Percentiles rank a stretch among this genome's conserved stretches.
Evolutionary conservation across 2,113 vertebrate species (phyloP).

Genomic region (Nipponia nippon): DNA sequence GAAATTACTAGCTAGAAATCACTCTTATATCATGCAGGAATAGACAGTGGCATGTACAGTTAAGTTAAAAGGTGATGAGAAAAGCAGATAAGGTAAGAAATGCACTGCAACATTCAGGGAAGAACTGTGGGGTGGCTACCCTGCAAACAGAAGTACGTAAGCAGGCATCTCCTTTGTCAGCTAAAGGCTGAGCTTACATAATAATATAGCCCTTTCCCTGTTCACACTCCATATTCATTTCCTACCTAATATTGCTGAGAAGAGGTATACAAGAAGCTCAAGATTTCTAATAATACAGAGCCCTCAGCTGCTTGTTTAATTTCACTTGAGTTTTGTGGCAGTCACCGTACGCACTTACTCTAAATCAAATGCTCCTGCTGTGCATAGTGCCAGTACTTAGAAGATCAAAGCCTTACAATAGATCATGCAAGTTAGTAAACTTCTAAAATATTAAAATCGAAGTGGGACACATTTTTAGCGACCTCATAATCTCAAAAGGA

Average conservation of each 20-base stretch:
- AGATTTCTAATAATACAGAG: conserved; percentile 31
- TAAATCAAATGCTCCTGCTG: conserved; percentile 54
- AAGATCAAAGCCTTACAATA: conserved; percentile 49
- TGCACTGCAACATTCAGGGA: neutral
- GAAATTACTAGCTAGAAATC: neutral
- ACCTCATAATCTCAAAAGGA: neutral
- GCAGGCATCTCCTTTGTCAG: neutral
- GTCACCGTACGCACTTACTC: conserved; percentile 1
- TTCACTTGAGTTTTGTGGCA: conserved; percentile 26
- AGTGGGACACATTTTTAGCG: neutral
- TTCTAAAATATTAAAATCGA: conserved; percentile 40
- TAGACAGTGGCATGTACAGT: neutral
- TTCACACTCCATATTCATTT: conserved; percentile 2
- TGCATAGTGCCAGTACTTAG: conserved; percentile 44
- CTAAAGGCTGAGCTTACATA: neutral
- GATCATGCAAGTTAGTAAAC: neutral
- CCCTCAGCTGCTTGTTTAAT: conserved; percentile 45
- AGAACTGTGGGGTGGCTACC: neutral
- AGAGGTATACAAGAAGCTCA: neutral
- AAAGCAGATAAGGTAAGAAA: neutral
- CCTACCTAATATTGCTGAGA: neutral
- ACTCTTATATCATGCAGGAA: neutral
- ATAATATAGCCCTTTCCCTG: neutral
- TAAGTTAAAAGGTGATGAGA: neutral
- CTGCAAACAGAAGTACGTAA: neutral